A percentile compares a stretch with the other conserved stretches of the same genome.
phyloP scores from a whole-genome alignment of 2,888 invertebrate genomes.

The Dynastes hyllus region DNA sequence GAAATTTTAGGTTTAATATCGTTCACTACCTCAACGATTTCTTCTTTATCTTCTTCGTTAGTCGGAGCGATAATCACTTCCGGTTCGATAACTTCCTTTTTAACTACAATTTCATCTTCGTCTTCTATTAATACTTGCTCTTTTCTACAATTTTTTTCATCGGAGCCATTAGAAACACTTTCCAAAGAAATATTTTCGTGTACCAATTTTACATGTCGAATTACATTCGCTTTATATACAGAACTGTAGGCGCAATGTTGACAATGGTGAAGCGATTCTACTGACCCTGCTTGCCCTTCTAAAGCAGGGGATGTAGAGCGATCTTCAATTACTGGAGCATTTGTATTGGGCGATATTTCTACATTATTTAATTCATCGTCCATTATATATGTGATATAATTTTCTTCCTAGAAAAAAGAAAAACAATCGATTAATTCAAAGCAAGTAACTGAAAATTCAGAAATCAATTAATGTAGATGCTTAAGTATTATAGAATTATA shows the following conservation, averaged over 20 bases:
- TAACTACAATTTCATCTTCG: conserved; percentile 74
- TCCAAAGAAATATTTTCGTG: conserved; percentile 68
- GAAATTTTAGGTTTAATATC: conserved; percentile 62
- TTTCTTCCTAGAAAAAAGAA: conserved; percentile 82
- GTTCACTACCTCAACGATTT: conserved; percentile 59
- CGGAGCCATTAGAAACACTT: conserved; percentile 58
- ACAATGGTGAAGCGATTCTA: conserved; percentile 81
- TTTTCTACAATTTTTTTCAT: conserved; percentile 62
- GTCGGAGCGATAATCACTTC: conserved; percentile 69
- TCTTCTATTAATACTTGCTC: conserved; percentile 62
- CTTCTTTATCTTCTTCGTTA: conserved; percentile 71
- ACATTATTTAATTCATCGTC: conserved; percentile 79
- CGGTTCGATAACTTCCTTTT: conserved; percentile 77
- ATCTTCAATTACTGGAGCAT: conserved; percentile 64
- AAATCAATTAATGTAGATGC: too few relatives aligned
- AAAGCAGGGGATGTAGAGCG: conserved; percentile 65
- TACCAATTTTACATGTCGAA: conserved; percentile 82
- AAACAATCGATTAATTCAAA: not conserved
- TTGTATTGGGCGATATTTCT: conserved; percentile 69
- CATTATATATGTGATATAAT: conserved; percentile 90
- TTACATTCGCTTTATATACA: conserved; percentile 85
- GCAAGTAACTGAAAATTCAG: too few relatives aligned
- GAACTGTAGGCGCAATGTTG: conserved; percentile 85
- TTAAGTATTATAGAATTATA: too few relatives aligned
- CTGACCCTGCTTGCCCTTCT: conserved; percentile 70